Evolutionary conservation across 1,140 invertebrate genomes (phyloP).

Genomic region (Caenorhabditis brenneri): DNA sequence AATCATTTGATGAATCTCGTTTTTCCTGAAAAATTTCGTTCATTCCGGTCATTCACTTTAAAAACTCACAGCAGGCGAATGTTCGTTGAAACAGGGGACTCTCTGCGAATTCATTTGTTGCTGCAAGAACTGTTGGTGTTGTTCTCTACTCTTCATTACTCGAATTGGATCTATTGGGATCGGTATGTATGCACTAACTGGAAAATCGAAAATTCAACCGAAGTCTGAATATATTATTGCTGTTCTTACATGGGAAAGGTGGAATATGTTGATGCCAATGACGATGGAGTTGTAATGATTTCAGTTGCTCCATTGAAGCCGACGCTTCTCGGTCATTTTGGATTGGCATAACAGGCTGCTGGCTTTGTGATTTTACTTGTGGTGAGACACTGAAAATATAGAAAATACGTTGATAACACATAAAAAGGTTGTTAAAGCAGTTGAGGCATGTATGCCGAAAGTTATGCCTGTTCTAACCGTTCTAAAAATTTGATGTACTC

Average conservation of each 20-base stretch:
- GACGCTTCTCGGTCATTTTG: slow-evolving; percentile 3
- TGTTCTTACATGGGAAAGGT: not conserved
- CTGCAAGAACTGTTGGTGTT: no score
- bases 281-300: not conserved
- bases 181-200: not conserved
- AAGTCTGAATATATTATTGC: no score
- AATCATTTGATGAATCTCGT: not conserved
- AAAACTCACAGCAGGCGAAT: not conserved
- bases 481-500: slow-evolving; percentile 27
- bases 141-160: not conserved
- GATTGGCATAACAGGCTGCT: not conserved
- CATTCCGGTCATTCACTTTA: no score
- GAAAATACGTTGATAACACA: no score
- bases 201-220: no score
- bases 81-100: not conserved
- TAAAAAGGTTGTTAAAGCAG: no score
- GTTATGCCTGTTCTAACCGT: slow-evolving; percentile 20
- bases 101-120: not conserved
- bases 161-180: not conserved
- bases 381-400: not conserved
- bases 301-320: not conserved
- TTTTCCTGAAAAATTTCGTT: not conserved
- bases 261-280: not conserved
- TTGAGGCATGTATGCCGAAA: no score
- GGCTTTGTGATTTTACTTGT: not conserved